A percentile compares a stretch with the other conserved stretches of the same genome.
These are phyloP conservation scores for Microctenopoma stevenorrisi DNA, from an alignment of 2,797 vertebrate genomes.

Conservation along the genomic window DNA sequence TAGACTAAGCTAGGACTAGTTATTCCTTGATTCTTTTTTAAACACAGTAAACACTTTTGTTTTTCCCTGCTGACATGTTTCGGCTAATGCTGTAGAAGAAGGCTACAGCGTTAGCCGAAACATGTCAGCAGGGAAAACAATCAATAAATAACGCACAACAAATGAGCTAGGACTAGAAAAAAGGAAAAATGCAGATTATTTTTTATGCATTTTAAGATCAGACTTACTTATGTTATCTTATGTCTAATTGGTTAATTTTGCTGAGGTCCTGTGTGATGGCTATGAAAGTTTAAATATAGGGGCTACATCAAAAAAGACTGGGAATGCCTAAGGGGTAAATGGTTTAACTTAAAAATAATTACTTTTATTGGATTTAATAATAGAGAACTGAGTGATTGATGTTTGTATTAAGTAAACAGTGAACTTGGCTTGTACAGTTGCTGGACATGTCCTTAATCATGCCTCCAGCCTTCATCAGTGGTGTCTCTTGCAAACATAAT, in stretches of 20 bases:
- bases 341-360: conserved; percentile 23
- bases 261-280: not conserved
- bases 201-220: no score
- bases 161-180: not conserved
- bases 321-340: conserved; percentile 20
- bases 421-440: conserved; percentile 34
- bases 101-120: no score
- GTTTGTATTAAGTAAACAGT: conserved; percentile 37
- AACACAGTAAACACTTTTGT: no score
- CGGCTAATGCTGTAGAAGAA: no score
- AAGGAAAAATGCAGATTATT: no score
- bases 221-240: no score
- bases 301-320: conserved; percentile 10
- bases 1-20: not conserved
- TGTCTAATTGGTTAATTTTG: not conserved
- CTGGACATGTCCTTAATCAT: conserved; percentile 51
- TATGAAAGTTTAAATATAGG: not conserved
- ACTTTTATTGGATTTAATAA: conserved; percentile 46
- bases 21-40: no score
- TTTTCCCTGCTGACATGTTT: no score
- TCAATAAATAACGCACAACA: no score
- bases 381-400: conserved; percentile 42
- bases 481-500: conserved; percentile 64
- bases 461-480: conserved; percentile 52
- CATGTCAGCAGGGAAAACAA: no score